Conservation (phyloP, 2,888 invertebrate species). For the Tribolium freemani region DNA sequence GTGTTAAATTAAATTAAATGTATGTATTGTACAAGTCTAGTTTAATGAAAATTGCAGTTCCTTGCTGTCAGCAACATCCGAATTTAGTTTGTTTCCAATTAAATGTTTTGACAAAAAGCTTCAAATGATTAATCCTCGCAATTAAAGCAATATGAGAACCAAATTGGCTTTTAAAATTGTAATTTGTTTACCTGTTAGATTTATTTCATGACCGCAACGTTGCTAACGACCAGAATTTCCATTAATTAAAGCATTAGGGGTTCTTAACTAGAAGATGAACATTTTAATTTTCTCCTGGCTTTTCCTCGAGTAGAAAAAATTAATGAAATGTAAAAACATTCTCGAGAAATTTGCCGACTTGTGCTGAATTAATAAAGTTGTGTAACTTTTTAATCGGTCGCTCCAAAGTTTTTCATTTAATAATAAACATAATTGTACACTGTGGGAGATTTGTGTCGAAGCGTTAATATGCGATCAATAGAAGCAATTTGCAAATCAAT, state of each 20-base stretch:
- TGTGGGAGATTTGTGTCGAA: not conserved
- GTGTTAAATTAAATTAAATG: not conserved
- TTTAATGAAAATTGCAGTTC: not conserved
- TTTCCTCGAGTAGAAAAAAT: slow-evolving; percentile 19
- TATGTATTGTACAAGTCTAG: not conserved
- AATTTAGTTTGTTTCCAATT: not conserved
- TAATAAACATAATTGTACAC: not conserved
- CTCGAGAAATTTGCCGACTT: slow-evolving; percentile 26
- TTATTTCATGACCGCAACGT: not conserved
- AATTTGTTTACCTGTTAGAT: not conserved
- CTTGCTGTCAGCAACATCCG: not conserved
- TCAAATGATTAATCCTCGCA: not conserved
- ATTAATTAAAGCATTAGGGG: slow-evolving; percentile 36
- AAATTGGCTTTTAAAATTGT: not conserved
- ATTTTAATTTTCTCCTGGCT: slow-evolving; percentile 27
- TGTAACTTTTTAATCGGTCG: slow-evolving; percentile 25
- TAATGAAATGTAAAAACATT: slow-evolving; percentile 36
- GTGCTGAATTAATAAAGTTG: slow-evolving; percentile 30
- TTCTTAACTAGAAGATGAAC: slow-evolving; percentile 34
- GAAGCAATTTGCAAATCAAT: slow-evolving; percentile 31
- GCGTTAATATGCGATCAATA: slow-evolving; percentile 25
- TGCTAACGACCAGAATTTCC: slow-evolving; percentile 25
- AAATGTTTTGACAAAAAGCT: not conserved
- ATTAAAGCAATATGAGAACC: no score
- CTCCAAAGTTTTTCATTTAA: slow-evolving; percentile 4